A percentile compares a stretch with the other conserved stretches of the same genome.
Evolutionary conservation across 2,113 vertebrate species (phyloP).

Genomic region (Eulacestoma nigropectus): DNA sequence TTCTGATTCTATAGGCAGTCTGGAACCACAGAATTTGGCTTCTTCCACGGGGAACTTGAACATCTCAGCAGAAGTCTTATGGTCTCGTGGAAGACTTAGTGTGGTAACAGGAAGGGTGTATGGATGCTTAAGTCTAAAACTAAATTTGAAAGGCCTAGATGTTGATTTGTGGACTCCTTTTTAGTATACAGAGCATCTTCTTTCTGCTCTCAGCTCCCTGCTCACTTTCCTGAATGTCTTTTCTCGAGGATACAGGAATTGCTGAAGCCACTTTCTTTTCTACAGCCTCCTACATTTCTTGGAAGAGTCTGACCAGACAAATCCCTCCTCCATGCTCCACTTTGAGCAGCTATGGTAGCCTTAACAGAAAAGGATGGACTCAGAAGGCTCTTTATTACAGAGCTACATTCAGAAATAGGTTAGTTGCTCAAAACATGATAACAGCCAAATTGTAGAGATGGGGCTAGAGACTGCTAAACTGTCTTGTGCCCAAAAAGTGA

Average conservation of each 20-base stretch:
- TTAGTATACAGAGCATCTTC: neutral
- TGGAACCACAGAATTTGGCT: neutral
- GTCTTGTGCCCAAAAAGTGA: neutral
- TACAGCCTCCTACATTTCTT: neutral
- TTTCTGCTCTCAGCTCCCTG: neutral
- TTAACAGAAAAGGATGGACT: neutral
- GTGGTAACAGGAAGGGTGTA: neutral
- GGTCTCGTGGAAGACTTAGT: neutral
- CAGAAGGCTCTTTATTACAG: neutral
- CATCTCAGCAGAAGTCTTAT: neutral
- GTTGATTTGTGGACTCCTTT: neutral
- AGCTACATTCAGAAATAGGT: neutral
- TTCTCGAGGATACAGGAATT: neutral
- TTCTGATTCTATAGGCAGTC: neutral
- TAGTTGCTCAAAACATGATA: neutral
- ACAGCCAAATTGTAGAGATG: neutral
- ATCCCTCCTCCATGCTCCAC: neutral
- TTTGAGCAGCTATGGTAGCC: neutral
- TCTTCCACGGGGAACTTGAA: neutral
- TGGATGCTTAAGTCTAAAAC: neutral
- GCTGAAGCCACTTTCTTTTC: neutral
- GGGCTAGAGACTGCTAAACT: neutral
- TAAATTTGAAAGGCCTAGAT: neutral
- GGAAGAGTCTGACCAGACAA: neutral
- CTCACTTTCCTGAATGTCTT: neutral